phyloP scores from a whole-genome alignment of 2,797 vertebrate species.

The Cuniculus paca region DNA sequence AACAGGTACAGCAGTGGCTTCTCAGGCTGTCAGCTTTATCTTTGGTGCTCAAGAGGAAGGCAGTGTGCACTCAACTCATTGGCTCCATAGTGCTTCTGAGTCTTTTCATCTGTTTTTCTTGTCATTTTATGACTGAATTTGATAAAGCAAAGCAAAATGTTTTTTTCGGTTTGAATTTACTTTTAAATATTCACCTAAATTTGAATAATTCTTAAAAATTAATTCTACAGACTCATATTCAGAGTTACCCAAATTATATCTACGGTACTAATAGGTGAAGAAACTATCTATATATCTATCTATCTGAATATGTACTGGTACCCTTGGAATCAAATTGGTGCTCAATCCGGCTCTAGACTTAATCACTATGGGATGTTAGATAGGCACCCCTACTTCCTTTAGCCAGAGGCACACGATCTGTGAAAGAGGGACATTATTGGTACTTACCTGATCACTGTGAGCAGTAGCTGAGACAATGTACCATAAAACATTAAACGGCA shows the following conservation, averaged over 20 bases:
- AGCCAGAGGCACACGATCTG: neutral
- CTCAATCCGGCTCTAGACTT: neutral
- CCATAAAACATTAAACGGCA: neutral
- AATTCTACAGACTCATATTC: neutral
- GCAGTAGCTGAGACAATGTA: neutral
- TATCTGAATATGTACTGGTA: no score
- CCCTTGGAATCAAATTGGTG: neutral
- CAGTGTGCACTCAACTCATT: neutral
- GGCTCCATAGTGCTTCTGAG: no score
- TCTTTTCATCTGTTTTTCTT: neutral
- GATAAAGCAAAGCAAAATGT: neutral
- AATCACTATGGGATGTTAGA: neutral
- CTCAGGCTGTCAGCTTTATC: neutral
- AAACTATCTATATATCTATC: neutral
- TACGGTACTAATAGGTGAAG: neutral
- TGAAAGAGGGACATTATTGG: neutral
- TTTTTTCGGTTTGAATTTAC: neutral
- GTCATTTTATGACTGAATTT: slow-evolving; percentile 9
- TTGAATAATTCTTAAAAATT: neutral
- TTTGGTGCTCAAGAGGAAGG: neutral
- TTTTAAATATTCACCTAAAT: neutral
- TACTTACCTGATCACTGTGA: neutral
- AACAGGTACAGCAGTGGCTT: rapidly evolving
- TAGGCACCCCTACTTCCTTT: neutral
- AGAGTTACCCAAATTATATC: neutral